Base-by-base conservation (phyloP, 2,113 vertebrate species). In the Vanacampus margaritifer region DNA sequence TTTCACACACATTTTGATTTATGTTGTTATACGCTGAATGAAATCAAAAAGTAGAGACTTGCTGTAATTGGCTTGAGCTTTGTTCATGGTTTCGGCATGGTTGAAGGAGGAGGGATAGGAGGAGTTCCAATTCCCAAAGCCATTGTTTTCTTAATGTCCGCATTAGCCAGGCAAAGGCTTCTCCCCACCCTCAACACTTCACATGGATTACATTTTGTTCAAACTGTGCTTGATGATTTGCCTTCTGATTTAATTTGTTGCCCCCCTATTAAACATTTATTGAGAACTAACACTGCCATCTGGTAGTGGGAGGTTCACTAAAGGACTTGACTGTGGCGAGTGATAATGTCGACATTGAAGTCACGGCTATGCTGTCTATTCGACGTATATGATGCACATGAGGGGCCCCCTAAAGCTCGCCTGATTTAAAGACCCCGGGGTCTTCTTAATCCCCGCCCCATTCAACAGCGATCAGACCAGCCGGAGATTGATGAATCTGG, bases 201-300 rank as follows among this genome's bases (percentile, higher is more conserved):
- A 74, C 69, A 84, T 79, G 83, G 81, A 90, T 88, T 84, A 88
- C 64, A 68, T 58, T 78, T 67, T 39, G 59, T 78, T 88, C 81
- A 74, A 81, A 87, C 81, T 81, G 71, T 75, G 83, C 86, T 75
- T 79, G 79, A 86, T 83, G 51, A 72, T 75, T 80, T 75, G 74
- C 75, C 83, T 82, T 80, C 67, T 84, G 82, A 88, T 87, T 89
- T 75, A 80, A 88, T 87, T 88, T 84, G 72, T 79, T 75, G 62
- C 78, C 67, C 69, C 76, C 77, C 76, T 71, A 77, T 83, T 80
- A 82, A 86, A 80, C 70, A 76, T 86, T 89, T 82, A 84, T 78
- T 74, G 71, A 68, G 68, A 80, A 69, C 36, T 65, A 41, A 65
- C 65, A 21, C 5, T 26, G 67, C 90, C 87, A 91, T 89, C 90